phyloP scores from a whole-genome alignment of 2,888 invertebrate genomes.

The Lepidocyrtoides sp. region DNA sequence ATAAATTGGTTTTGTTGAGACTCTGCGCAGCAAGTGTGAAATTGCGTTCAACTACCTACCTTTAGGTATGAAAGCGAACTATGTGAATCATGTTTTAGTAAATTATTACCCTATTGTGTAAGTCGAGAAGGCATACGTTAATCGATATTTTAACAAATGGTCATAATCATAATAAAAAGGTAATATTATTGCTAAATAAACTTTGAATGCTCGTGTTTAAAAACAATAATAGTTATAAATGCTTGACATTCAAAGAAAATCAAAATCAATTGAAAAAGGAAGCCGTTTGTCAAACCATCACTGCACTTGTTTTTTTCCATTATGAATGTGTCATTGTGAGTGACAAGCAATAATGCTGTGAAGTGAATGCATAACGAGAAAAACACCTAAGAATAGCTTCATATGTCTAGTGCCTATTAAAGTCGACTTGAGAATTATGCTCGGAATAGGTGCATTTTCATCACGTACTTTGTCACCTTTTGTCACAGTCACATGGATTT shows the following conservation, averaged over 20 bases:
- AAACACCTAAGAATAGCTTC: neutral
- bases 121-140: constrained; percentile 2
- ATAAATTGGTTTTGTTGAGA: constrained; percentile 47
- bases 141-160: constrained; percentile 1
- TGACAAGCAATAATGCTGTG: neutral
- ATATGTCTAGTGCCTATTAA: neutral
- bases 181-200: constrained; percentile 26
- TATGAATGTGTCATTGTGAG: neutral
- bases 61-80: neutral
- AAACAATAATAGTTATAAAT: neutral
- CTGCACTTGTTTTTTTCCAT: neutral
- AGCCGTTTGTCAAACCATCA: constrained; percentile 48
- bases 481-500: constrained; percentile 48
- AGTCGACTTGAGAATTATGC: neutral
- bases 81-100: constrained; percentile 42
- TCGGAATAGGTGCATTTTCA: constrained; percentile 41
- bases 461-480: constrained; percentile 56
- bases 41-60: neutral
- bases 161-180: constrained; percentile 20
- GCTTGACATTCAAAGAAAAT: constrained; percentile 15
- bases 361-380: neutral
- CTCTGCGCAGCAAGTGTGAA: constrained; percentile 25
- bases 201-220: neutral
- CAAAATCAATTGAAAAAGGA: constrained; percentile 45
- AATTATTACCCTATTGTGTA: constrained; percentile 70